phyloP scores from a whole-genome alignment of 2,888 invertebrate species.

The Incurvaria masculella region DNA sequence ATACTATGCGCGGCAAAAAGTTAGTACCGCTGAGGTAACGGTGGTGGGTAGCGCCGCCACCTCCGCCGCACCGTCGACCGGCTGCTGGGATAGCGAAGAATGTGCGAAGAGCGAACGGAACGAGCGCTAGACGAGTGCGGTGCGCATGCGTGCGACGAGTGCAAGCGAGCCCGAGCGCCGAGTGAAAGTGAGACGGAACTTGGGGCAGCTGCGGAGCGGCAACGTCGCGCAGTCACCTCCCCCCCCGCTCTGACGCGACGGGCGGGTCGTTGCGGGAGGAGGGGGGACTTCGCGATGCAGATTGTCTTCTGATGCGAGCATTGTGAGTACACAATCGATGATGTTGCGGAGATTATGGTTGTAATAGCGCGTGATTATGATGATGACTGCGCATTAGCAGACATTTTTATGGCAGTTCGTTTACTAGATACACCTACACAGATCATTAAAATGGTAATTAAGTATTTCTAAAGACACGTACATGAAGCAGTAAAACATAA shows the following conservation, averaged over 20 bases:
- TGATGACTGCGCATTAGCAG: too few species aligned
- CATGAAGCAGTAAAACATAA: too few species aligned
- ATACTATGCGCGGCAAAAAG: neutral
- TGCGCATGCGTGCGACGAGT: slow-evolving; percentile 20
- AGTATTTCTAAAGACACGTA: too few species aligned
- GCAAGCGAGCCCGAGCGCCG: slow-evolving; percentile 26
- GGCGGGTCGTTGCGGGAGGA: slow-evolving; percentile 35
- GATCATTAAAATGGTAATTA: too few species aligned
- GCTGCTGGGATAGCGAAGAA: too few species aligned
- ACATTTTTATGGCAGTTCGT: too few species aligned
- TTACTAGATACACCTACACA: too few species aligned
- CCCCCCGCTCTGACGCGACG: slow-evolving; percentile 42
- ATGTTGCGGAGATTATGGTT: neutral
- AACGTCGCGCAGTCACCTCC: slow-evolving; percentile 42
- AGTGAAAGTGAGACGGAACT: slow-evolving; percentile 44
- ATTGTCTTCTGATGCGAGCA: neutral
- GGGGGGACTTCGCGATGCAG: slow-evolving; percentile 4
- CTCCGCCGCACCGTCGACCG: too few species aligned
- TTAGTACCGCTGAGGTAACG: neutral
- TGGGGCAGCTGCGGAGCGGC: slow-evolving; percentile 44
- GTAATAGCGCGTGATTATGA: too few species aligned
- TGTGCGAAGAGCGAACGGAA: neutral
- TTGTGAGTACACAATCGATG: neutral
- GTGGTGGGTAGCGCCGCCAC: too few species aligned
- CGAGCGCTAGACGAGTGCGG: neutral